Evolutionary conservation across 2,888 invertebrate genomes (phyloP), one percentile per base, ranked within the genome.

Genomic region (Lymantria dispar): DNA sequence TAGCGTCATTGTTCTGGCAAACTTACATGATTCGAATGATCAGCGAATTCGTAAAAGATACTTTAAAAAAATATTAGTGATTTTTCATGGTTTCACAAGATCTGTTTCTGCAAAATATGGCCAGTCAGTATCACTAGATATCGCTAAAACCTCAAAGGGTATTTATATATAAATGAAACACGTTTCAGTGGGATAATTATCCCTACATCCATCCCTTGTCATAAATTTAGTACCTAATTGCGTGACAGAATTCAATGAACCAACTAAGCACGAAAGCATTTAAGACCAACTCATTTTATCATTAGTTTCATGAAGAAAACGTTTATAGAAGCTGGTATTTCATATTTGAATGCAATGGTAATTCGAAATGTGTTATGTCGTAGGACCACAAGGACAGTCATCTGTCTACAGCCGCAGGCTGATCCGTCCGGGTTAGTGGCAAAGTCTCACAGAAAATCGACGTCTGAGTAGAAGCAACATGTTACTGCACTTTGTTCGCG

Each of bases 241-340:
- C 33, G 33, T 33, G 3, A 33, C 10, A 33, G 8, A 33, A 33
- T 33, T 33, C 10, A 33, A 10, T 33, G 33, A 33, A 33, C 33
- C 33, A 33, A 8, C 33, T 3, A 33, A 33, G 33, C 33, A 10
- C 8, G 33, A 33, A 33, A 33, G n/a, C 38, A n/a, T 0, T 36
- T 15, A 7, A 14, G 14, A 40, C 13, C 11, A 47, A 40, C 36
- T 47, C 47, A 31, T 38, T 31, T 31, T 40, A 8, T 3, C 14
- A 48, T 41, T 45, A 13, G 10, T 12, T 43, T 50, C 31, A 29
- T 8, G 30, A 53, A 45, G 49, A 48, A 50, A 40, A 51, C n/a
- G n/a, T n/a, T n/a, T n/a, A 51, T 43, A 45, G 12, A n/a, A 41
- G 13, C 43, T 58, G 48, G 5, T 22, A 22, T 22, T 22, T 2